Conservation (phyloP, 1,140 invertebrate genomes). For the Drosophila lacertosa region DNA sequence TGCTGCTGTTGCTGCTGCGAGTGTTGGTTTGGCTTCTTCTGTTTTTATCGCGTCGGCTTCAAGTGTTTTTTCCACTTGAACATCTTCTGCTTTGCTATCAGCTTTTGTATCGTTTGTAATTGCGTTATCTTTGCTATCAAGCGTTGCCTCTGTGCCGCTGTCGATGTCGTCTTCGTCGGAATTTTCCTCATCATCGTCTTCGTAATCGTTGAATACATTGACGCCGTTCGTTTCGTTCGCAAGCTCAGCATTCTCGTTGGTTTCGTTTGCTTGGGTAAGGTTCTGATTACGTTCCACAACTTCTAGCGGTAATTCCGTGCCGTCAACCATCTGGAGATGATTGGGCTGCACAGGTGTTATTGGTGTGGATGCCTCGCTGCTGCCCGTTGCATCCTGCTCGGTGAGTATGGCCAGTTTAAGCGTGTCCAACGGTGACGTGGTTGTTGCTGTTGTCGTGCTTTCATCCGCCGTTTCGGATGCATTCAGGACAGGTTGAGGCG, state of each 20-base stretch:
- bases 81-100: constrained; percentile 3
- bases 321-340: constrained; percentile 63
- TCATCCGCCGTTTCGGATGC: constrained; percentile 58
- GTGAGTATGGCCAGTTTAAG: constrained; percentile 52
- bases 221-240: constrained; percentile 3
- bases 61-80: neutral
- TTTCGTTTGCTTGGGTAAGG: constrained; percentile 6
- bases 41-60: neutral
- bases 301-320: constrained; percentile 64
- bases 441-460: constrained; percentile 35
- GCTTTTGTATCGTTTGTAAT: constrained; percentile 34
- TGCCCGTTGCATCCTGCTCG: constrained; percentile 41
- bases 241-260: constrained; percentile 3
- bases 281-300: constrained; percentile 25
- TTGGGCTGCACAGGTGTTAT: constrained; percentile 49
- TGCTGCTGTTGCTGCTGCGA: neutral
- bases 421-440: constrained; percentile 59
- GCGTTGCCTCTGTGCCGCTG: constrained; percentile 31
- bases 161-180: constrained; percentile 38
- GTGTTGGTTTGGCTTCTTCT: neutral
- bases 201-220: constrained; percentile 46
- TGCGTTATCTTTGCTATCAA: constrained; percentile 44
- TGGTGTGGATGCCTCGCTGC: constrained; percentile 24
- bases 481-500: constrained; percentile 44
- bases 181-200: constrained; percentile 43